These are phyloP conservation scores for Muricea muricata DNA, from an alignment of 92 coral and sea anemone species.

Conservation along the genomic window DNA sequence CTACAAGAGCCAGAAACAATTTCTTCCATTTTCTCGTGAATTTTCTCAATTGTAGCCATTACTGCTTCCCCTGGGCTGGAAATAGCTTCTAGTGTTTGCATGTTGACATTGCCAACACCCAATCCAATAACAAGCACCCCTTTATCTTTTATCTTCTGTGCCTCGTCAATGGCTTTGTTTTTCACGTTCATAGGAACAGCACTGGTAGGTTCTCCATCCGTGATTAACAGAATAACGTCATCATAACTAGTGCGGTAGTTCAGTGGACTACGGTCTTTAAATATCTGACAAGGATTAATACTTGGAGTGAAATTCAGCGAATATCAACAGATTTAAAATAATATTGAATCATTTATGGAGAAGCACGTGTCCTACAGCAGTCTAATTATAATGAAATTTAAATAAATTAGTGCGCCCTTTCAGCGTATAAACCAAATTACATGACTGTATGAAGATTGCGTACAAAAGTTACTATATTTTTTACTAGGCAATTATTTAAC, in stretches of 20 bases:
- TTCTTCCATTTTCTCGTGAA: neutral
- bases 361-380: too few species aligned
- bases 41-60: neutral
- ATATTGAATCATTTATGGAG: too few species aligned
- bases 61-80: neutral
- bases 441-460: too few species aligned
- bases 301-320: neutral
- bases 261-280: neutral
- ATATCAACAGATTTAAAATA: too few species aligned
- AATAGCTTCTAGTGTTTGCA: neutral
- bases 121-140: neutral
- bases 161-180: neutral
- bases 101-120: conserved; percentile 4
- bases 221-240: conserved; percentile 5
- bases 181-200: neutral
- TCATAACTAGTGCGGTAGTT: neutral
- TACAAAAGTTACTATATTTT: too few species aligned
- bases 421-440: too few species aligned
- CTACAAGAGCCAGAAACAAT: neutral
- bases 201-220: conserved; percentile 7
- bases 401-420: too few species aligned
- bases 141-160: neutral
- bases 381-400: too few species aligned
- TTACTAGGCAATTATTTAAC: too few species aligned
- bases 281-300: neutral